Evolutionary conservation across 2,113 vertebrate genomes (phyloP).

Genomic region (Anolis sagrei): DNA sequence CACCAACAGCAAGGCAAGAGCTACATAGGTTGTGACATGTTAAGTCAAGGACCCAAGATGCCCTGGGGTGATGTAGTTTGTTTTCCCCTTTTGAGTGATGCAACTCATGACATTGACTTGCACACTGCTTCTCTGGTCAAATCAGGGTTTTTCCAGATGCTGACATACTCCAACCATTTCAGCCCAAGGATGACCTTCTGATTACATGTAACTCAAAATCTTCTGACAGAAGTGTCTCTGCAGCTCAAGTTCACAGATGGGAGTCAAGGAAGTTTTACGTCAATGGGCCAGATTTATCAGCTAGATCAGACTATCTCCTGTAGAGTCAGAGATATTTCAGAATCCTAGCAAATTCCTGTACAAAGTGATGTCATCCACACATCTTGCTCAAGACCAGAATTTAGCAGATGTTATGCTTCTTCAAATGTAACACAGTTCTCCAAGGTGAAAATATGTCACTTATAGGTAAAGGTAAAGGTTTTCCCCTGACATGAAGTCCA

Average conservation of each 20-base stretch:
- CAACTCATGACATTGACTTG: slow-evolving; percentile 2
- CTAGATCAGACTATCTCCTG: not conserved
- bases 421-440: not conserved
- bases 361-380: not conserved
- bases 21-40: slow-evolving; percentile 21
- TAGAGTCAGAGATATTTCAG: not conserved
- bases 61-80: not conserved
- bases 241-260: not conserved
- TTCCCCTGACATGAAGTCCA: no score
- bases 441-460: no score
- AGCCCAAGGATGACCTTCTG: not conserved
- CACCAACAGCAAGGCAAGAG: not conserved
- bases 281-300: no score
- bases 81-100: not conserved
- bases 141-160: slow-evolving; percentile 4
- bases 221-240: slow-evolving; percentile 7
- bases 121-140: slow-evolving; percentile 11
- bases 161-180: not conserved
- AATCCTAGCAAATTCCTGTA: not conserved
- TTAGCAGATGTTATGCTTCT: not conserved
- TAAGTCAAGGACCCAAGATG: not conserved
- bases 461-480: no score
- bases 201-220: not conserved
- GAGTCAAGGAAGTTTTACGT: not conserved
- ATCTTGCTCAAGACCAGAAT: not conserved